Evolutionary conservation across 2,888 invertebrate species (phyloP).

Genomic region (Erebia aethiops): DNA sequence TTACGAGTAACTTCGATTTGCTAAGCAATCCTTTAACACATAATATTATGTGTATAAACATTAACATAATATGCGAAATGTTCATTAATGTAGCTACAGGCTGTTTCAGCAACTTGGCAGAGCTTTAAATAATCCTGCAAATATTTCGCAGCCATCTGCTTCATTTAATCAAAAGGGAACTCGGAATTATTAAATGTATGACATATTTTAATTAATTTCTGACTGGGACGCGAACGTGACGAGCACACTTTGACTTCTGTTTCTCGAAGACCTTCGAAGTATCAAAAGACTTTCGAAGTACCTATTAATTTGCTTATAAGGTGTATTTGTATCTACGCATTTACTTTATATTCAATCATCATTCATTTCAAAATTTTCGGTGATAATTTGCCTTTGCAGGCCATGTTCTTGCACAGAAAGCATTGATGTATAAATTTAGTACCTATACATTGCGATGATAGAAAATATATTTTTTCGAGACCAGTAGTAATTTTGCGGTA

Average conservation of each 20-base stretch:
- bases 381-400: no score
- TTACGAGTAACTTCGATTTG: neutral
- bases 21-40: neutral
- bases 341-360: no score
- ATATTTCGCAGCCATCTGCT: constrained; percentile 33
- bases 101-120: constrained; percentile 31
- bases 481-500: no score
- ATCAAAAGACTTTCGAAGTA: neutral
- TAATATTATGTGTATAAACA: neutral
- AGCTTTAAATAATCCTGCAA: constrained; percentile 30
- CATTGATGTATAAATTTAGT: no score
- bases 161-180: constrained; percentile 41
- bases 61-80: constrained; percentile 3
- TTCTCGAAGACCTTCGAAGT: constrained; percentile 26
- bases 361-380: no score
- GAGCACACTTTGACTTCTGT: constrained; percentile 9
- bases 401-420: no score
- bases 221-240: constrained; percentile 37
- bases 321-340: neutral
- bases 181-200: constrained; percentile 42
- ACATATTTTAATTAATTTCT: constrained; percentile 47
- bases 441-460: no score
- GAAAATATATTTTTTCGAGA: no score
- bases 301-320: neutral
- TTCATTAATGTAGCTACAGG: constrained; percentile 18